Conservation (phyloP, 1,140 invertebrate species). For the Steinernema feltiae region DNA sequence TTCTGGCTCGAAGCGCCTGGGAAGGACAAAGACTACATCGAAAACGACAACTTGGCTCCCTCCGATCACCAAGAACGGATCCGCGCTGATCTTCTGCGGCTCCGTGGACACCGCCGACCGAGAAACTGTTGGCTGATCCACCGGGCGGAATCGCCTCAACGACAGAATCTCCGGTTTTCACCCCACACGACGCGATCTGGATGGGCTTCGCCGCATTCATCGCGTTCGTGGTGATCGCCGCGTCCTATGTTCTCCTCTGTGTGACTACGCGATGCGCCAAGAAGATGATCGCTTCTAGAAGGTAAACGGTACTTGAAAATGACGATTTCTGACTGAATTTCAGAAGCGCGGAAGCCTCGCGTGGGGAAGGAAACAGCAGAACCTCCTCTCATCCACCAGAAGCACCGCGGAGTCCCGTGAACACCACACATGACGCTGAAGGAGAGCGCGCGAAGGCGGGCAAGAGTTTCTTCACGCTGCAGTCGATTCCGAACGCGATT, state of each 20-base stretch:
- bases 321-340: too few species aligned
- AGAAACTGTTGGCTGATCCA: too few species aligned
- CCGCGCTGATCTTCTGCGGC: too few species aligned
- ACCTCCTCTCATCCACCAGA: too few species aligned
- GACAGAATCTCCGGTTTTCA: neutral
- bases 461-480: neutral
- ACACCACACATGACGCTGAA: neutral
- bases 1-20: too few species aligned
- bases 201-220: neutral
- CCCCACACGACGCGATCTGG: neutral
- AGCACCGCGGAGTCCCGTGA: neutral
- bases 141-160: too few species aligned
- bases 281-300: neutral
- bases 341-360: too few species aligned
- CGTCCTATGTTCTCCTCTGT: neutral
- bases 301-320: neutral
- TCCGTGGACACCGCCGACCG: too few species aligned
- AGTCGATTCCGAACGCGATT: neutral
- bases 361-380: too few species aligned
- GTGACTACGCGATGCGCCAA: neutral
- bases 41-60: too few species aligned
- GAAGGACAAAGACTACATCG: too few species aligned
- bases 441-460: neutral
- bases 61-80: too few species aligned
- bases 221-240: neutral